Evolutionary conservation across 1,140 invertebrate genomes (phyloP), one percentile per base, ranked within the genome.

Genomic region (Calephelis nemesis): DNA sequence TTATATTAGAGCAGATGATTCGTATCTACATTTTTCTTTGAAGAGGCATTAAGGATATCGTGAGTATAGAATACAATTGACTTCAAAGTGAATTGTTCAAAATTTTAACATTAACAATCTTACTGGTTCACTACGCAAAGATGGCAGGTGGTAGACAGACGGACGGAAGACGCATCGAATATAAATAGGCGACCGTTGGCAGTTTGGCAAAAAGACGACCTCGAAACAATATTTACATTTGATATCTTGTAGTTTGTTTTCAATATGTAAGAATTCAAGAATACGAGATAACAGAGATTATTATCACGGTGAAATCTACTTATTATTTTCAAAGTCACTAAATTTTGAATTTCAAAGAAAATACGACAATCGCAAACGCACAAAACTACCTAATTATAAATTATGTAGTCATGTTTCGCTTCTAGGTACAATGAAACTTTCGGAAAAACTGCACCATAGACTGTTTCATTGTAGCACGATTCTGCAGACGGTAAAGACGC

Each of bases 121-220:
- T 45, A 40, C 47, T 48, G 47, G 52, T 39, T 45, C 19, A 76
- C 65, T 74, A 73, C 72, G 67, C 76, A 74, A 75, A 72, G 76
- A 78, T 75, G 76, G 84, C 85, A 86, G 84, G 85, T 88, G 87
- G 81, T 81, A 81, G 82, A 82, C 87, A 87, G 85, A 87, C 87
- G 81, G 83, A 87, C 88, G 88, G 88, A 90, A 90, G 85, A 88
- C 84, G 76, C 79, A 49, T 68, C 72, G 74, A 68, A 76, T 89
- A 89, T 83, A 88, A 90, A 89, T 90, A 90, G 82, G 70, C 66
- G 76, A 74, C 78, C 77, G 77, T 81, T 87, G 83, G 85, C 81
- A 75, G 85, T 80, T 85, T 86, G 78, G 81, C 83, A 82, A 84
- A 81, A 84, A 72, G 71, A 71, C 78, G 87, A 83, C 84, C 86